A percentile compares a stretch with the other conserved stretches of the same genome.
phyloP scores from a whole-genome alignment of 2,888 invertebrate species.

The Exephanes ischioxanthus region DNA sequence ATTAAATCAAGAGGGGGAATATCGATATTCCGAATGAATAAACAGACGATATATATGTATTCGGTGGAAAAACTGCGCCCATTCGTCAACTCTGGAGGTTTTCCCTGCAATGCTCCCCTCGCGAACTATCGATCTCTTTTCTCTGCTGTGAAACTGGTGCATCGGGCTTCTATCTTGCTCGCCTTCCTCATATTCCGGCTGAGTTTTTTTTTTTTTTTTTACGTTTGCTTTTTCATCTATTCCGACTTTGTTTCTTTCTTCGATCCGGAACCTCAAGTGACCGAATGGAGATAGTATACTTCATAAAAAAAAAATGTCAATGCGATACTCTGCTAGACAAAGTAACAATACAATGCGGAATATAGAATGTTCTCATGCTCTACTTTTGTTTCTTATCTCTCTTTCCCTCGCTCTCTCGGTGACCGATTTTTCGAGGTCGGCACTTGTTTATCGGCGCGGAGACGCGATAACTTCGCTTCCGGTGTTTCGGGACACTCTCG shows the following conservation, averaged over 20 bases:
- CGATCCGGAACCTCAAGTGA: background rate
- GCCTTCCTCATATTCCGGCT: slow-evolving; percentile 23
- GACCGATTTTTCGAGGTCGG: slow-evolving; percentile 64
- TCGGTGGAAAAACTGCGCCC: slow-evolving; percentile 49
- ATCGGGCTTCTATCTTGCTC: slow-evolving; percentile 58
- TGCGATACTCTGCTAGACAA: background rate
- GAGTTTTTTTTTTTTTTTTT: slow-evolving; percentile 10
- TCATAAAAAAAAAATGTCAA: background rate
- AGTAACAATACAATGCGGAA: slow-evolving; percentile 16
- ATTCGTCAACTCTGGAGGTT: slow-evolving; percentile 51
- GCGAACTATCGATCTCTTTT: slow-evolving; percentile 65
- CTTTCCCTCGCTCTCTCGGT: slow-evolving; percentile 23
- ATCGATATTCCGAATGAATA: background rate
- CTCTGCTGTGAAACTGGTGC: slow-evolving; percentile 66
- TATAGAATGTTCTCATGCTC: slow-evolving; percentile 19
- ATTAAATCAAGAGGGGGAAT: background rate
- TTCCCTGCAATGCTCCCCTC: slow-evolving; percentile 53
- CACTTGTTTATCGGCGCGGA: slow-evolving; percentile 65
- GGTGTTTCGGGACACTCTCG: slow-evolving; percentile 46
- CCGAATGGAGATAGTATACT: background rate
- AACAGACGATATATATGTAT: background rate
- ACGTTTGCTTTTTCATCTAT: background rate
- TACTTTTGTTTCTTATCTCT: background rate
- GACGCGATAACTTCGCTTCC: slow-evolving; percentile 61
- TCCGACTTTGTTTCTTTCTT: background rate